Evolutionary conservation across 1,140 invertebrate species (phyloP).

Genomic region (Pentalonia nigronervosa): DNA sequence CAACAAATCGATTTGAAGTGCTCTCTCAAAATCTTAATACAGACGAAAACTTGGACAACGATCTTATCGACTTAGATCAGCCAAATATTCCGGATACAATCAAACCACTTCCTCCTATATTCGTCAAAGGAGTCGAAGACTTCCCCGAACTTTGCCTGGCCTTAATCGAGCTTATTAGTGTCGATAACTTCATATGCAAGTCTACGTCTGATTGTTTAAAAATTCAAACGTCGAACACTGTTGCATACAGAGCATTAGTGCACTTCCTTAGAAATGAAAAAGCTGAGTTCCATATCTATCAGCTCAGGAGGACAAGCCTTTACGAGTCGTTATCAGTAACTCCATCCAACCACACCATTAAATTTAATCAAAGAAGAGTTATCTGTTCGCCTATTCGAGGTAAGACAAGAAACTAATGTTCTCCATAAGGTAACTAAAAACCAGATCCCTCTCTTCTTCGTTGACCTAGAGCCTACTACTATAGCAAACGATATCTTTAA

Average conservation of each 20-base stretch:
- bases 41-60: background rate
- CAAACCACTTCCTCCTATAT: background rate
- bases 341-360: slow-evolving; percentile 27
- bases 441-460: no score
- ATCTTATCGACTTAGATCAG: background rate
- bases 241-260: no score
- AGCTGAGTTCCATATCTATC: background rate
- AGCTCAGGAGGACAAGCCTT: slow-evolving; percentile 39
- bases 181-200: no score
- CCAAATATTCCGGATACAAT: background rate
- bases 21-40: background rate
- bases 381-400: background rate
- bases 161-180: no score
- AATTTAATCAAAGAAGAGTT: slow-evolving; percentile 19
- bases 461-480: no score
- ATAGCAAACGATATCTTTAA: no score
- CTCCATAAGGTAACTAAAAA: no score
- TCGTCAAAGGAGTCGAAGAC: background rate
- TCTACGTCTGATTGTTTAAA: no score
- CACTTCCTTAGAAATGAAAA: no score
- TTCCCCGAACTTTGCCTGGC: no score
- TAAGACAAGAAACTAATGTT: no score
- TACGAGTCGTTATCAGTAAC: slow-evolving; percentile 39
- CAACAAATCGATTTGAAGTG: background rate
- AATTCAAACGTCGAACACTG: no score